Conservation (phyloP, 2,113 vertebrate species). For the Cynopterus brachyotis region DNA sequence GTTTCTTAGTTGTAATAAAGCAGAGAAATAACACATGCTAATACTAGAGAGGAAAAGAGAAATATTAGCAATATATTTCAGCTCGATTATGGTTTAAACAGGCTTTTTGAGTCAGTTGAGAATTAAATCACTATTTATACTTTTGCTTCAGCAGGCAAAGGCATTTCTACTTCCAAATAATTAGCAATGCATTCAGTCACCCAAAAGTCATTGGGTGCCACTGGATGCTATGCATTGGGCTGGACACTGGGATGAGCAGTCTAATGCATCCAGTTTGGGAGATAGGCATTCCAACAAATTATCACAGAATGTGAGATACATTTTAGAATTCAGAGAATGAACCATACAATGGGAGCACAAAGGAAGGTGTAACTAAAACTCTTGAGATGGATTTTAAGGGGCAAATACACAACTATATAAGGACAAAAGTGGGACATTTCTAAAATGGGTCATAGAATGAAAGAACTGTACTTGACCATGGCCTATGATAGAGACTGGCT, state of each 20-base stretch:
- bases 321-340: background rate
- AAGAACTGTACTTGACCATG: background rate
- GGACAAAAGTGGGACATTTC: background rate
- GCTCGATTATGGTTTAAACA: background rate
- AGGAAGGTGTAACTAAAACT: background rate
- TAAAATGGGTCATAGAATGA: background rate
- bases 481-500: background rate
- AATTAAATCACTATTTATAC: constrained; percentile 34
- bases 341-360: background rate
- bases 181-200: background rate
- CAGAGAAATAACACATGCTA: background rate
- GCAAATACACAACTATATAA: background rate
- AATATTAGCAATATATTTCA: constrained; percentile 10
- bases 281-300: background rate
- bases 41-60: background rate
- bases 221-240: background rate
- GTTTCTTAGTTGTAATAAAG: background rate
- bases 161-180: constrained; percentile 1
- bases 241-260: background rate
- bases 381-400: background rate
- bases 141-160: background rate
- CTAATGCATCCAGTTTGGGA: background rate
- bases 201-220: background rate
- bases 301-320: background rate
- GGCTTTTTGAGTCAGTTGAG: background rate